A percentile compares a stretch with the other conserved stretches of the same genome.
Evolutionary conservation across 1,140 invertebrate genomes (phyloP).

Genomic region (Papilio polytes): DNA sequence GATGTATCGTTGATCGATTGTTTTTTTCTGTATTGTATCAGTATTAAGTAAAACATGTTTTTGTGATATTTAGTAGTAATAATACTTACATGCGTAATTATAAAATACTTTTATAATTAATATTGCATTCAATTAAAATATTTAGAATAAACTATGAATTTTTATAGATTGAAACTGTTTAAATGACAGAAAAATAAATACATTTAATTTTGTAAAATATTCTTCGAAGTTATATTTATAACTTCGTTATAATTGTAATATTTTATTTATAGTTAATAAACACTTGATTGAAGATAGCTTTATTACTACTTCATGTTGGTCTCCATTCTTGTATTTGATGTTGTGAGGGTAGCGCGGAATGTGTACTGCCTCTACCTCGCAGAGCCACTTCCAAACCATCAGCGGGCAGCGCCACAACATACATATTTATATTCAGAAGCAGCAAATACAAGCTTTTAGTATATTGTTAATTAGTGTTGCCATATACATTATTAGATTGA

Average conservation of each 20-base stretch:
- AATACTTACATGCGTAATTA: not conserved
- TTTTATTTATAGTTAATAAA: not conserved
- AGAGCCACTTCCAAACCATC: too few relatives aligned
- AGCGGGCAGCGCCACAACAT: too few relatives aligned
- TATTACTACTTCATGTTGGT: too few relatives aligned
- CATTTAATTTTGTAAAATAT: not conserved
- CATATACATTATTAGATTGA: too few relatives aligned
- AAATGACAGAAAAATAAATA: not conserved
- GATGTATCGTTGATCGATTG: not conserved
- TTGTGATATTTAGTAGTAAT: constrained; percentile 4
- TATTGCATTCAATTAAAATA: not conserved
- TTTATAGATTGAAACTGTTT: not conserved
- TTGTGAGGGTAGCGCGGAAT: too few relatives aligned
- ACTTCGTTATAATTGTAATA: constrained; percentile 3
- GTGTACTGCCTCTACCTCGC: too few relatives aligned
- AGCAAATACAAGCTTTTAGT: too few relatives aligned
- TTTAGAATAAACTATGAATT: not conserved
- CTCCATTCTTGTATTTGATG: too few relatives aligned
- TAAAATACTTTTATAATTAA: too few relatives aligned
- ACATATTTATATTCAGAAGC: too few relatives aligned
- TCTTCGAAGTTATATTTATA: not conserved
- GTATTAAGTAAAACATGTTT: constrained; percentile 4
- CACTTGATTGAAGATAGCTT: too few relatives aligned
- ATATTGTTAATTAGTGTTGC: too few relatives aligned
- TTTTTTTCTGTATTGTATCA: not conserved